These are phyloP conservation scores for Lottia gigantea DNA, from an alignment of 2,888 invertebrate species.

Conservation along the genomic window DNA sequence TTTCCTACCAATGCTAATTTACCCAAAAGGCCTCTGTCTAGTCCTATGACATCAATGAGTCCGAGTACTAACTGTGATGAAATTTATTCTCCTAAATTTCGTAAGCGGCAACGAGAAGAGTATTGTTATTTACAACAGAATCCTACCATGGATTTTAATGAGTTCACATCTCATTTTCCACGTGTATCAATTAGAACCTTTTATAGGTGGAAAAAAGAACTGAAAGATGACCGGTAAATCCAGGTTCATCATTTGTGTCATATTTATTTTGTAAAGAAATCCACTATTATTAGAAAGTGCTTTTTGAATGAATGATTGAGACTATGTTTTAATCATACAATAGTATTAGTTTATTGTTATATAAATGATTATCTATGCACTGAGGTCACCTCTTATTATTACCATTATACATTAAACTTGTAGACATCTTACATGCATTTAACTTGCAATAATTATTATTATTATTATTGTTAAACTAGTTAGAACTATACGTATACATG, in stretches of 20 bases:
- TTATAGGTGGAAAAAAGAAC: constrained; percentile 40
- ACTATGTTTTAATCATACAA: neutral
- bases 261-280: too few relatives aligned
- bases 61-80: neutral
- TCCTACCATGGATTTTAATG: constrained; percentile 34
- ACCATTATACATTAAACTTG: neutral
- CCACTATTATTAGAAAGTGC: neutral
- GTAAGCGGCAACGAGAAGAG: constrained; percentile 35
- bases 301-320: neutral
- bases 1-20: neutral
- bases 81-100: constrained; percentile 30
- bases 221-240: constrained; percentile 13
- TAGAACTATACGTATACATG: neutral
- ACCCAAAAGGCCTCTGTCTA: neutral
- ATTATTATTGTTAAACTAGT: constrained; percentile 8
- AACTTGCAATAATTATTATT: constrained; percentile 11
- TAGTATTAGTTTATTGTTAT: constrained; percentile 1
- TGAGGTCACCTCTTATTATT: neutral
- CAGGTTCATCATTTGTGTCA: too few relatives aligned
- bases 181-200: constrained; percentile 38
- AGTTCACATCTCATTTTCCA: constrained; percentile 33
- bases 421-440: neutral
- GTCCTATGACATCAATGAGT: neutral
- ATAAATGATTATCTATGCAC: constrained; percentile 10
- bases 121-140: constrained; percentile 38